Evolutionary conservation across 1,140 invertebrate species (phyloP).

Genomic region (Linepithema humile): DNA sequence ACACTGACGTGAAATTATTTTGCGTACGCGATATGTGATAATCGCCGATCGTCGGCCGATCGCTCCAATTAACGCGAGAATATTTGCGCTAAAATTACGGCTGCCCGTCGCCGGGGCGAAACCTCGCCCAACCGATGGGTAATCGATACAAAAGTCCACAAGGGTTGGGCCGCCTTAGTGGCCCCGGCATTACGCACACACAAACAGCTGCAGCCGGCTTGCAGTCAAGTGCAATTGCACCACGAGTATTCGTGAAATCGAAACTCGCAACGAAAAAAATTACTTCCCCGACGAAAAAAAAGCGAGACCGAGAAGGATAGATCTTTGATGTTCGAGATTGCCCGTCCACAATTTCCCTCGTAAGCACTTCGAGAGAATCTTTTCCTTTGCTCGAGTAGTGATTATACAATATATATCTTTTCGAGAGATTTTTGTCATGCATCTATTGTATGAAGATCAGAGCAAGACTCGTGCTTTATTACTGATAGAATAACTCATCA

Average conservation of each 20-base stretch:
- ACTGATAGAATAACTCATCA: background rate
- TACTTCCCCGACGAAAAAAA: too few species aligned
- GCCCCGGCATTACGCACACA: conserved; percentile 65
- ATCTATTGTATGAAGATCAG: conserved; percentile 4
- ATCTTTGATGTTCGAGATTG: background rate
- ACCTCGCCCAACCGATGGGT: conserved; percentile 80
- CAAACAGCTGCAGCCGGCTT: conserved; percentile 58
- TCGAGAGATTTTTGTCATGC: background rate
- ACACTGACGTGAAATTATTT: conserved; percentile 60
- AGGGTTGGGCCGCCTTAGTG: conserved; percentile 82
- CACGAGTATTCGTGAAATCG: background rate
- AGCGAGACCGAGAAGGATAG: background rate
- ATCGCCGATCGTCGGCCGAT: conserved; percentile 63
- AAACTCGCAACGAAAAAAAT: conserved; percentile 17
- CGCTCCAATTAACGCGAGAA: conserved; percentile 80
- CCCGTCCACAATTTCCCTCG: background rate
- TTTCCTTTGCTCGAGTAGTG: background rate
- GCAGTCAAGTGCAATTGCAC: conserved; percentile 47
- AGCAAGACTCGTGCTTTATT: background rate
- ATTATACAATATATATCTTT: background rate
- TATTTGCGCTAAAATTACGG: conserved; percentile 82
- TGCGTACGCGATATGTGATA: conserved; percentile 61
- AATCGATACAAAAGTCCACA: conserved; percentile 84
- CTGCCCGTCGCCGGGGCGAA: conserved; percentile 68
- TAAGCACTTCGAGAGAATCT: background rate